These are phyloP conservation scores for Drosophila histrio DNA, from an alignment of 2,888 invertebrate species.

Conservation along the genomic window DNA sequence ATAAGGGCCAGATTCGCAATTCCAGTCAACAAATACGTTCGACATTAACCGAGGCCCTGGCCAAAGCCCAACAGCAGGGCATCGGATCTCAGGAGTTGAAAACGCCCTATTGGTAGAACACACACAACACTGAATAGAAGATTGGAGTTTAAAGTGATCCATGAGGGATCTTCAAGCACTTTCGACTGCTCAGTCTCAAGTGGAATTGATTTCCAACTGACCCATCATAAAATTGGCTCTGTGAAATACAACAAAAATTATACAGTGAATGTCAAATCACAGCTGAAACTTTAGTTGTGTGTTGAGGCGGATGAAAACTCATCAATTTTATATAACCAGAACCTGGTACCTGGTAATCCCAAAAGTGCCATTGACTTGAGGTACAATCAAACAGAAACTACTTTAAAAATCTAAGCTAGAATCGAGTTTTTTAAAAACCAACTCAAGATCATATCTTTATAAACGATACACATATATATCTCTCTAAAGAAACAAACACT, in stretches of 20 bases:
- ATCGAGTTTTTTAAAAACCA: conserved; percentile 50
- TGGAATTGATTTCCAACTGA: conserved; percentile 40
- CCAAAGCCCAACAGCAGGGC: conserved; percentile 56
- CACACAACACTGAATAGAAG: conserved; percentile 54
- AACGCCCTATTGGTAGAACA: conserved; percentile 80
- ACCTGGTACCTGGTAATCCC: conserved; percentile 30
- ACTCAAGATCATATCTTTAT: conserved; percentile 43
- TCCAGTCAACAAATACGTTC: conserved; percentile 74
- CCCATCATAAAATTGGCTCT: conserved; percentile 30
- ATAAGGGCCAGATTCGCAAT: conserved; percentile 71
- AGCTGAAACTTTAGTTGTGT: background rate
- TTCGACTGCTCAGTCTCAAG: conserved; percentile 4
- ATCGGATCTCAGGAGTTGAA: conserved; percentile 52
- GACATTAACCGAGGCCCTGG: conserved; percentile 77
- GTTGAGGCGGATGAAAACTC: conserved; percentile 7
- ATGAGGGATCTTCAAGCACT: conserved; percentile 1
- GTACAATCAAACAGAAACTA: conserved; percentile 72
- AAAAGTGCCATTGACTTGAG: conserved; percentile 54
- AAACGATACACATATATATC: conserved; percentile 21
- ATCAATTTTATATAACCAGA: conserved; percentile 38
- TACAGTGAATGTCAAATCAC: background rate
- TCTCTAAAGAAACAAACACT: conserved; percentile 17
- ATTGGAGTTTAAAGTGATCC: background rate
- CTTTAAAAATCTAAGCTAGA: conserved; percentile 57
- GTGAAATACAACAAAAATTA: background rate